A percentile compares a stretch with the other conserved stretches of the same genome.
Evolutionary conservation across 2,113 vertebrate species (phyloP).

Genomic region (Megaceryle torquata): DNA sequence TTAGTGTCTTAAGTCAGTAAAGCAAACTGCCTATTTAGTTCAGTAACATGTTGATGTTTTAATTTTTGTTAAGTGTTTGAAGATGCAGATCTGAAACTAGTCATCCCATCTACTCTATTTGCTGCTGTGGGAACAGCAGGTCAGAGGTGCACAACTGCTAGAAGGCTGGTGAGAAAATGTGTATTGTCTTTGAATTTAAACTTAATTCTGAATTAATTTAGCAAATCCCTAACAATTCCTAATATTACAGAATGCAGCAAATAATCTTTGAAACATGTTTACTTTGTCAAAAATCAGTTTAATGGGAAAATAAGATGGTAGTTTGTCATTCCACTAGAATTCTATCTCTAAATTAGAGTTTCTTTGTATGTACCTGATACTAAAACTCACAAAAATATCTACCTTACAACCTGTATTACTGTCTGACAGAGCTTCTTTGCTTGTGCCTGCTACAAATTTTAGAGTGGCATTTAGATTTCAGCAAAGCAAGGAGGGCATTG

Average conservation of each 20-base stretch:
- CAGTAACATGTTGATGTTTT: neutral
- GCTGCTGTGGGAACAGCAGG: slow-evolving; percentile 95
- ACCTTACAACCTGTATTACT: neutral
- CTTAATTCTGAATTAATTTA: neutral
- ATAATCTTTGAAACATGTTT: neutral
- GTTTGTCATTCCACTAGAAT: neutral
- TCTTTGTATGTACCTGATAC: neutral
- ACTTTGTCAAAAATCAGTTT: neutral
- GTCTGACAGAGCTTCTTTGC: neutral
- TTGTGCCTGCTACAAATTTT: neutral
- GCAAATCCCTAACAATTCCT: neutral
- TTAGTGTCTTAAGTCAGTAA: neutral
- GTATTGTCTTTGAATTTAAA: neutral
- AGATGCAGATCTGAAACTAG: slow-evolving; percentile 91
- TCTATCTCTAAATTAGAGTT: neutral
- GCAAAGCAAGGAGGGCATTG: fast-evolving
- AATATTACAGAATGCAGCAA: neutral
- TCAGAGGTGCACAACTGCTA: slow-evolving; percentile 92
- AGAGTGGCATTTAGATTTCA: neutral
- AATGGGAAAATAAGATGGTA: neutral
- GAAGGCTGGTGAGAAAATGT: slow-evolving; percentile 82
- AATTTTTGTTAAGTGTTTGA: slow-evolving; percentile 81
- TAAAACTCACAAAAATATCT: neutral
- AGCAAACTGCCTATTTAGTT: neutral
- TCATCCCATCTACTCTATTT: slow-evolving; percentile 90